phyloP scores from a whole-genome alignment of 1,140 invertebrate genomes.

The Calliphora vicina region DNA sequence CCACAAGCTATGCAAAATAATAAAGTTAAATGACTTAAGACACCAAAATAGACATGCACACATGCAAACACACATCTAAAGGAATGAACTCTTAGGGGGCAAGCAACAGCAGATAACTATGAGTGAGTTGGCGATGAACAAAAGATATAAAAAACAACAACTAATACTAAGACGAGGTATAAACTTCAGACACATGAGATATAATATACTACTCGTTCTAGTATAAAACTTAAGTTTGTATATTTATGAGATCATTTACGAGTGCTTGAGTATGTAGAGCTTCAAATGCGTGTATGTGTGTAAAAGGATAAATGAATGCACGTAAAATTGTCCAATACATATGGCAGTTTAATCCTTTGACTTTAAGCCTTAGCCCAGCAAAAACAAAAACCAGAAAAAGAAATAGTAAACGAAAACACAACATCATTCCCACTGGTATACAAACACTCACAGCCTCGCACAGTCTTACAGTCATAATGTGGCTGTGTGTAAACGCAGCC shows the following conservation, averaged over 20 bases:
- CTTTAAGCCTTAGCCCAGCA: neutral
- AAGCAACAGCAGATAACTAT: neutral
- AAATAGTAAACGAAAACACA: neutral
- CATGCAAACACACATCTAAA: neutral
- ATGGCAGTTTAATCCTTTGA: constrained; percentile 20
- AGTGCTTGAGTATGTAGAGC: neutral
- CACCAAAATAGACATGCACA: constrained; percentile 17
- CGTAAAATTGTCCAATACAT: neutral
- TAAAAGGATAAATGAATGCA: neutral
- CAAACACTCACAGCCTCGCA: too few species aligned
- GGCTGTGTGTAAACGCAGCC: neutral
- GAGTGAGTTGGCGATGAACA: neutral
- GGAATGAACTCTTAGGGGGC: neutral
- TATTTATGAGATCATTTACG: neutral
- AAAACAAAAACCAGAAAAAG: neutral
- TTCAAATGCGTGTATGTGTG: neutral
- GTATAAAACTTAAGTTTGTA: neutral
- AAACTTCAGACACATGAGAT: neutral
- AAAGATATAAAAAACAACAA: neutral
- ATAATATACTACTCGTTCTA: neutral
- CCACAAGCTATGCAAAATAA: constrained; percentile 29
- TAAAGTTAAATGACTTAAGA: constrained; percentile 31
- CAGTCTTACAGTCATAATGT: too few species aligned
- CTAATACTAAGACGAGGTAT: too few species aligned
- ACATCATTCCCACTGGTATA: neutral